These are phyloP conservation scores for Melipona quadrifasciata DNA, from an alignment of 1,140 invertebrate species.

Conservation along the genomic window DNA sequence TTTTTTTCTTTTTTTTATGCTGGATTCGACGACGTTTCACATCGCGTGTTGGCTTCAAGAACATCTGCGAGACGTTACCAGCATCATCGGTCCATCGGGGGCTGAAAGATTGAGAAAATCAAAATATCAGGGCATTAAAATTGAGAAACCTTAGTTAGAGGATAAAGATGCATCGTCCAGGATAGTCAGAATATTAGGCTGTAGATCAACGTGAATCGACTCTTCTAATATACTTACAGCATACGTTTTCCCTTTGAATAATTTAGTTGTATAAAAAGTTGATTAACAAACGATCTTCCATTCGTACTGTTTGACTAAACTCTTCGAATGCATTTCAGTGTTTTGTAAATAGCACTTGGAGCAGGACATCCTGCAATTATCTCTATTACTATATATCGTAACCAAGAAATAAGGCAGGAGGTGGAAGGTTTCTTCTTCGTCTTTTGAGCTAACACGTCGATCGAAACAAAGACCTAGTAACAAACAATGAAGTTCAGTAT, in stretches of 20 bases:
- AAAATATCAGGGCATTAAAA: background rate
- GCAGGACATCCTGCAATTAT: background rate
- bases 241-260: background rate
- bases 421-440: background rate
- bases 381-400: background rate
- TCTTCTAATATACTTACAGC: background rate
- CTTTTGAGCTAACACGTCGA: background rate
- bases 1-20: conserved; percentile 1
- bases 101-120: background rate
- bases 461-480: background rate
- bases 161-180: background rate
- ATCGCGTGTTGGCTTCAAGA: background rate
- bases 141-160: background rate
- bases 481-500: conserved; percentile 16
- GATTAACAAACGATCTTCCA: background rate
- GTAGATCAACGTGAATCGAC: background rate
- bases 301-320: background rate
- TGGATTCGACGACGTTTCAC: background rate
- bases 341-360: background rate
- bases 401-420: background rate
- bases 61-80: background rate
- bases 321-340: background rate
- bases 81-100: no score
- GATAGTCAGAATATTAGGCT: background rate
- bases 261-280: background rate